A percentile compares a stretch with the other conserved stretches of the same genome.
Evolutionary conservation across 64 coral and sea anemone genomes (phyloP).

Genomic region (Anthopleura sola): DNA sequence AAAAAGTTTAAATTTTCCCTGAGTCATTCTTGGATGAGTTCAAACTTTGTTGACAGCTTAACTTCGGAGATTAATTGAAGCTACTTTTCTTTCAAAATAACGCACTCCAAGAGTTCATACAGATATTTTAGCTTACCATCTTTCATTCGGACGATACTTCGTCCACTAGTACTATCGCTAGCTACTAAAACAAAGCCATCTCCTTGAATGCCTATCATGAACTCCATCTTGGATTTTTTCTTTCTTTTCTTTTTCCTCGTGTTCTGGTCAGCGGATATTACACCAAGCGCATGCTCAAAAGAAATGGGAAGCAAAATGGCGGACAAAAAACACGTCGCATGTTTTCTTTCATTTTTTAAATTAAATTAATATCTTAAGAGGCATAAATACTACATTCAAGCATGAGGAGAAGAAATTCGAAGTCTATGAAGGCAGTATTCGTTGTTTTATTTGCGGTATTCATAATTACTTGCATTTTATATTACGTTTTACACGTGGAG

Average conservation of each 20-base stretch:
- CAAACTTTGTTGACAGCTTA: not conserved
- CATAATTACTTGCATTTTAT: not conserved
- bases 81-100: not conserved
- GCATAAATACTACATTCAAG: not conserved
- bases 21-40: not conserved
- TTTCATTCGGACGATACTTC: slow-evolving; percentile 98
- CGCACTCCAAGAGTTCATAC: not conserved
- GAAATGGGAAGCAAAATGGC: slow-evolving; percentile 32
- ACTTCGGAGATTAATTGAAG: not conserved
- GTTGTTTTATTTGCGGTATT: not conserved
- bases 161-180: slow-evolving; percentile 81
- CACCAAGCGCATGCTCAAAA: not conserved
- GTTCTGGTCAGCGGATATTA: not conserved
- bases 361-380: not conserved
- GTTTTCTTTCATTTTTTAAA: not conserved
- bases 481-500: not conserved
- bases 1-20: slow-evolving; percentile 1
- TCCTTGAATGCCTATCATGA: slow-evolving; percentile 92
- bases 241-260: not conserved
- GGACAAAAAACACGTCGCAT: not conserved
- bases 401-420: not conserved
- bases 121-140: slow-evolving; percentile 63
- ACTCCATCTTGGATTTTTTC: slow-evolving; percentile 86
- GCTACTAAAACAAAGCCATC: slow-evolving; percentile 91
- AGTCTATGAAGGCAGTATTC: not conserved